Conservation (phyloP, 2,888 invertebrate genomes). For the Drosophila bunnanda region DNA sequence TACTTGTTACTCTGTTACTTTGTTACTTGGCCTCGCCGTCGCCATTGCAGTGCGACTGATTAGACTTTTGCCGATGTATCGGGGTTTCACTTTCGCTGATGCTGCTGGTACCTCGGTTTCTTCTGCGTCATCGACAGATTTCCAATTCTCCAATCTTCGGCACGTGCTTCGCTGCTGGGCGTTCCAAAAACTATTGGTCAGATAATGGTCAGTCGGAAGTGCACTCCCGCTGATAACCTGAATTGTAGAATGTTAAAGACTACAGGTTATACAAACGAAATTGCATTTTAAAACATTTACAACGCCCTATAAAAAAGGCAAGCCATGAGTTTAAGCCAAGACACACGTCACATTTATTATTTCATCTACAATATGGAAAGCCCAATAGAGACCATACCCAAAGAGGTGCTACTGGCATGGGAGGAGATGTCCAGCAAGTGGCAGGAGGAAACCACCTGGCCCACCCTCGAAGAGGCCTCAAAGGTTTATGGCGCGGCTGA, state of each 20-base stretch:
- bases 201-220: constrained; percentile 27
- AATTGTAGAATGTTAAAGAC: neutral
- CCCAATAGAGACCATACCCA: neutral
- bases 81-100: constrained; percentile 49
- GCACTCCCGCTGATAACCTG: constrained; percentile 3
- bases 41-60: constrained; percentile 44
- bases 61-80: constrained; percentile 57
- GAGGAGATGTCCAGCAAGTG: neutral
- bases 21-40: constrained; percentile 46
- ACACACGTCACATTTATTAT: neutral
- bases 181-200: constrained; percentile 3
- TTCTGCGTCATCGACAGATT: constrained; percentile 40
- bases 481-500: neutral
- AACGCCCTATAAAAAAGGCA: neutral
- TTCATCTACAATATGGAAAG: too few species aligned
- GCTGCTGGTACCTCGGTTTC: constrained; percentile 22
- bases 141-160: constrained; percentile 29
- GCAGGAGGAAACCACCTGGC: neutral
- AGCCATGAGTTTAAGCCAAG: neutral
- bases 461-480: neutral
- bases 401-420: neutral
- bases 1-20: constrained; percentile 58
- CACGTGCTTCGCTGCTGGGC: constrained; percentile 22
- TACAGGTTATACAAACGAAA: too few species aligned
- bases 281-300: too few species aligned